A percentile compares a stretch with the other conserved stretches of the same genome.
These are phyloP conservation scores for Dicaeum eximium DNA, from an alignment of 2,113 vertebrate species.

Conservation along the genomic window DNA sequence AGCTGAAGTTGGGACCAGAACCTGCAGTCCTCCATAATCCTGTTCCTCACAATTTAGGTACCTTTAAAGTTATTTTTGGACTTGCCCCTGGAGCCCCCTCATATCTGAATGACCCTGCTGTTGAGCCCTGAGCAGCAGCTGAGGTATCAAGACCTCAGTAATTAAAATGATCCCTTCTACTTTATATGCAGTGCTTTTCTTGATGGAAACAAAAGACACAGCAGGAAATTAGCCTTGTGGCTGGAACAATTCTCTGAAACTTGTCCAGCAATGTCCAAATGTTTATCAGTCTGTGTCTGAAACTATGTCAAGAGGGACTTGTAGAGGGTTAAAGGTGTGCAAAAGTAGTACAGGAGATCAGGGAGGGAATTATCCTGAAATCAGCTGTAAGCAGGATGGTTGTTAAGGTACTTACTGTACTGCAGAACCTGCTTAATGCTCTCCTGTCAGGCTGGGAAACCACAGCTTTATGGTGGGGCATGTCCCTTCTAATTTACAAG, in stretches of 20 bases:
- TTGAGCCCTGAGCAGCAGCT: not conserved
- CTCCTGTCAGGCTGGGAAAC: not conserved
- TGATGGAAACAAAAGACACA: not conserved
- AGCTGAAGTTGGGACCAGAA: not conserved
- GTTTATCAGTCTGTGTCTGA: not conserved
- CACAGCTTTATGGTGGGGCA: not conserved
- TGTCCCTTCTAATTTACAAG: not conserved
- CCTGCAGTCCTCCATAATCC: not conserved
- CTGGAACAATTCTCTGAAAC: not conserved
- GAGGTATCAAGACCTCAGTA: not conserved
- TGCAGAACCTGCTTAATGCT: not conserved
- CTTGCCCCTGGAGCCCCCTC: not conserved
- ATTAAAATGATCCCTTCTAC: not conserved
- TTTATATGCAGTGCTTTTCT: not conserved
- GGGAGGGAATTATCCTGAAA: not conserved
- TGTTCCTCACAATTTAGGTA: not conserved
- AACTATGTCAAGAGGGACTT: not conserved
- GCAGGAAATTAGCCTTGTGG: not conserved
- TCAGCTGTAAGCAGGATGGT: not conserved
- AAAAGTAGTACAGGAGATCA: not conserved
- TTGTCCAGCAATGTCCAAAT: not conserved
- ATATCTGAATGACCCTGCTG: not conserved
- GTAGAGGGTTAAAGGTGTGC: not conserved
- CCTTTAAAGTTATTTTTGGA: not conserved
- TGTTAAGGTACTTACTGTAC: not conserved